Evolutionary conservation across 2,888 invertebrate genomes (phyloP), one percentile per base, ranked within the genome.

Genomic region (Drosophila colorata): DNA sequence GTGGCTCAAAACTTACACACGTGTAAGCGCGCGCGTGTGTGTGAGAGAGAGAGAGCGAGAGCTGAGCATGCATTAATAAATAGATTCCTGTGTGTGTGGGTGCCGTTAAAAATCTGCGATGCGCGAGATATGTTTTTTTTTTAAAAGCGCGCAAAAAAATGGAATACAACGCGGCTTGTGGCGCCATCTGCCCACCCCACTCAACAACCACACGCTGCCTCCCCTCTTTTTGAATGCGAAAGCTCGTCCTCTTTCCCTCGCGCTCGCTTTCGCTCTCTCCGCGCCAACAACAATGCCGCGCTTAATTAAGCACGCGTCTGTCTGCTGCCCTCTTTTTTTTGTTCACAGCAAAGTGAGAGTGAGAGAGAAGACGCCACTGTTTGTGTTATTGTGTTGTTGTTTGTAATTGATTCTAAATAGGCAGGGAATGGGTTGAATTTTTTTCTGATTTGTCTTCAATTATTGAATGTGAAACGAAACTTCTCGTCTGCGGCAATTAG

Each of bases 261-360:
- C 31, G 33, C 9, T 8, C 41, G 8, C 20, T 47, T 8, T 44
- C 44, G 64, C 59, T 35, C 44, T 38, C 20, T 43, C 48, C 53
- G 33, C 33, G 8, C 44, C 13, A 52, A 20, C 59, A 74, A 60
- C 69, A 70, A 75, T 80, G 81, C 64, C 69, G 81, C 78, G 84
- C 76, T 84, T 82, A 82, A 82, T 82, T 78, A 82, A 82, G 73
- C 81, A 81, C 76, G 76, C 84, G 78, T 74, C 76, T 69, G 74
- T 67, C 71, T 63, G 63, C 52, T 57, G 60, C 69, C 55, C 60
- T 63, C 61, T 65, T 65, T 53, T 65, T 65, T 47, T 49, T n/a
- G n/a, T n/a, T 28, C 25, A 43, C 28, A 46, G 33, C 60, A 48
- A 25, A 63, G 55, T 49, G 60, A 56, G 61, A 70, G 51, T 51